Base-by-base conservation (phyloP, 2,797 vertebrate species). In the Leuciscus waleckii region DNA sequence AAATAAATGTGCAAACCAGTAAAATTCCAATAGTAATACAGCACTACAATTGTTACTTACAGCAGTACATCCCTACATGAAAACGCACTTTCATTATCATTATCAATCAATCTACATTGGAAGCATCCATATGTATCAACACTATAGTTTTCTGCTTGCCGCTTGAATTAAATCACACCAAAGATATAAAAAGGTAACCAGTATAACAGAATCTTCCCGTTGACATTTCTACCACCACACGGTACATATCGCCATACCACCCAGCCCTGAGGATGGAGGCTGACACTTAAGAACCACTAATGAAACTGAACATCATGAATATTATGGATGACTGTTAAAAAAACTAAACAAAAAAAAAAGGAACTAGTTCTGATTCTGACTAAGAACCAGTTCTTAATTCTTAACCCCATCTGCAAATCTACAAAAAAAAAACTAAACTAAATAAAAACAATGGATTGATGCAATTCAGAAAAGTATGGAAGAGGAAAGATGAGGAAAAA, bases 401-500 rank as follows among this genome's bases (percentile, higher is more conserved):
- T 63, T 35, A 49, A 58, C 7, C 14, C 46, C 7, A 78, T 35
- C 19, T 35, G 26, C 10, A 67, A 54, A 81, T 9, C 4, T 8
- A 35, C 6, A 82, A n/a, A 1, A 51, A 8, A 13, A 21, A 61
- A 29, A 35, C 43, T 11, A 2, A 23, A 32, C 35, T 9, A 19
- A 37, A 37, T 14, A 35, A 26, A 49, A 51, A 49, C 39, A 65
- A 21, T 35, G 14, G 7, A 82, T 32, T 26, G 14, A 35, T 67
- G 16, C 43, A 39, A 49, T 46, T 49, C 23, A 37, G 17, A 82
- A 75, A 65, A 83, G 37, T 68, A 67, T 37, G 78, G 3, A 29
- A 78, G 29, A 71, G 9, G 16, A 71, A 43, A 81, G n/a, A 82
- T 3, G 13, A 43, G 39, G 7, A 68, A 81, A 68, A 49, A 56